Base-by-base conservation (phyloP, 2,113 vertebrate species). In the Laticauda laticaudata region DNA sequence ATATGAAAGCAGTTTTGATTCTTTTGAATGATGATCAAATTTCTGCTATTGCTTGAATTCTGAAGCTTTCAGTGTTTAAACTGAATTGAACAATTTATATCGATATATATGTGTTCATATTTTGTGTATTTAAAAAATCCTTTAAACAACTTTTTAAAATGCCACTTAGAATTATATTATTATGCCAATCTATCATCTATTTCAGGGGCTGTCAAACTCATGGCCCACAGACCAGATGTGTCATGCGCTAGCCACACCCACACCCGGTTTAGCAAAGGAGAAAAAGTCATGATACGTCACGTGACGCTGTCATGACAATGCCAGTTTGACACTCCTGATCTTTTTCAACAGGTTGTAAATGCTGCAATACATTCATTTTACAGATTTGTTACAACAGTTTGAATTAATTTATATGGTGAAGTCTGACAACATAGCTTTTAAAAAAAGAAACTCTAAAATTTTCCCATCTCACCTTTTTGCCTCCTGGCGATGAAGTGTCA, bases 401-500 rank as follows among this genome's bases (percentile, higher is more conserved):
- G 29, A 14, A 7, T n/a, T 61, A 6, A 45, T 20, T 6, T 26
- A 23, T 81, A 34, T 11, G 24, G 53, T 15, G 43, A 29, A n/a
- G 3, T 18, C 18, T 85, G 34, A 43, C 1, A 1, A 39, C 53
- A 64, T 45, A 39, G 87, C 87, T 91, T 20, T 64, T 20, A 56
- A 56, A 5, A 69, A n/a, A 59, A 69, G 18, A 26, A 9, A 14
- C 48, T 23, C 29, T 21, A 56, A n/a, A 59, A 48, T 75, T 39
- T 23, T 48, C 0, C 0, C 55, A 88, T 29, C 94, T 95, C 86
- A 99, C 99, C 98, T 99, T 99, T 97, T 99, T 99, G 94, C 98
- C 98, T 95, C 98, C 99, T 0, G 99, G 99, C 2, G 99, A 99
- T 94, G 98, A 98, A 18, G 98, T 98, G 95, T 99, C 99, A 0